Evolutionary conservation across 92 coral and sea anemone species (phyloP), one percentile per base, ranked within the genome.

Genomic region (Epizoanthus fatuus): DNA sequence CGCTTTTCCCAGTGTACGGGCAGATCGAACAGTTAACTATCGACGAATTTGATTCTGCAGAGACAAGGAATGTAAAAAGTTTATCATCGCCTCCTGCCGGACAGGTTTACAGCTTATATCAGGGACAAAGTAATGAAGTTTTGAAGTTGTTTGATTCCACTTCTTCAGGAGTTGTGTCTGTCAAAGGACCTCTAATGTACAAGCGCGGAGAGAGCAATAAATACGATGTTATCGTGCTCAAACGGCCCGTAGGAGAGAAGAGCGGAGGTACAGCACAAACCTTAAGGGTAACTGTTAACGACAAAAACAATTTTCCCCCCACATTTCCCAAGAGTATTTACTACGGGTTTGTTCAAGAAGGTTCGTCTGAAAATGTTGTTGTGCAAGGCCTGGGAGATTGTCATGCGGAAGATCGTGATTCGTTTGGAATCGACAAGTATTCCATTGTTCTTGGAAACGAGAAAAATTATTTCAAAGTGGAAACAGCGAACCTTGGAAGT

Each of bases 331-430:
- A 77, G 69, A 77, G 69, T 60, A 59, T 77, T 19, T 90, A 90
- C 40, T 60, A 90, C 14, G 93, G 90, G 2, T 83, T 54, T 49
- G 72, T 90, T 59, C 69, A 70, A 8, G 93, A 90, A 81, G 93
- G 90, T 13, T 62, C 90, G 7, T 20, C 85, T 5, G 68, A 79
- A 17, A 77, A 82, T 40, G 73, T 74, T 22, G 66, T 86, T 54
- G 93, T 90, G 11, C 86, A 81, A 29, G 93, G 93, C 5, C 74
- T 90, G 12, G 93, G 88, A 52, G 84, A 69, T 19, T 86, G 86
- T 69, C 74, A 90, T 78, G 93, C 93, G 3, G 89, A 79, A 45
- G 93, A 90, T 40, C 81, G 93, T 35, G 93, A 90, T 53, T 69
- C 90, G 9, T 42, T 69, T 35, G 90, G 90, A 55, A 79, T 90